Evolutionary conservation across 1,140 invertebrate species (phyloP).

Genomic region (Zaprionus taronus): DNA sequence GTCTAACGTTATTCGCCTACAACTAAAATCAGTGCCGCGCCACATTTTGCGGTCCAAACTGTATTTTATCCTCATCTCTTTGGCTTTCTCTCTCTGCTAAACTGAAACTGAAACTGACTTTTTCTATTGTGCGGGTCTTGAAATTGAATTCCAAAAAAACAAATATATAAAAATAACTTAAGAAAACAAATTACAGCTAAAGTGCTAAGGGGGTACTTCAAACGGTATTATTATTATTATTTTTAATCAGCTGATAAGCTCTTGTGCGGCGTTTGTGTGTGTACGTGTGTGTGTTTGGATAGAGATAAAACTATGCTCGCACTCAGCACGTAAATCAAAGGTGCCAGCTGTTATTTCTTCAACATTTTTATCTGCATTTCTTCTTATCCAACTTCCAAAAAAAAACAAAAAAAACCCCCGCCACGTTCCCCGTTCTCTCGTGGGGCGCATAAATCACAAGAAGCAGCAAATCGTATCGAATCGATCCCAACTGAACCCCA

Average conservation of each 20-base stretch:
- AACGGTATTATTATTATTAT: slow-evolving; percentile 29
- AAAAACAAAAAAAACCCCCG: slow-evolving; percentile 24
- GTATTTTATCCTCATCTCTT: slow-evolving; percentile 10
- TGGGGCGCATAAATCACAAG: slow-evolving; percentile 7
- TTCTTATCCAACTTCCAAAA: slow-evolving; percentile 5
- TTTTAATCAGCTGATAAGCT: slow-evolving; percentile 62
- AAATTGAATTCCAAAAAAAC: slow-evolving; percentile 2
- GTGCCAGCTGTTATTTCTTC: slow-evolving; percentile 13
- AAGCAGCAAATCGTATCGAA: slow-evolving; percentile 17
- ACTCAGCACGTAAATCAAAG: background rate
- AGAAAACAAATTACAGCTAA: background rate
- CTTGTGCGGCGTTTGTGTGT: background rate
- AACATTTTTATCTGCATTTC: background rate
- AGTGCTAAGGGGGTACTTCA: slow-evolving; percentile 23
- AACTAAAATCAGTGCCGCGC: slow-evolving; percentile 23
- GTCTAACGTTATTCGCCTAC: slow-evolving; percentile 24
- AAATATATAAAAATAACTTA: background rate
- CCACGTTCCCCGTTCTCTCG: slow-evolving; percentile 1
- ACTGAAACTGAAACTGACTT: slow-evolving; percentile 2
- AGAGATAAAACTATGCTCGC: slow-evolving; percentile 36
- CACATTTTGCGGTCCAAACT: slow-evolving; percentile 9
- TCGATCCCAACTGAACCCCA: background rate
- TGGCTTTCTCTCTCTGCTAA: slow-evolving; percentile 1
- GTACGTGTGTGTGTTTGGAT: background rate
- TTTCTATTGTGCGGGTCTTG: background rate